Evolutionary conservation across 2,797 vertebrate genomes (phyloP).

Genomic region (Protosalanx chinensis): DNA sequence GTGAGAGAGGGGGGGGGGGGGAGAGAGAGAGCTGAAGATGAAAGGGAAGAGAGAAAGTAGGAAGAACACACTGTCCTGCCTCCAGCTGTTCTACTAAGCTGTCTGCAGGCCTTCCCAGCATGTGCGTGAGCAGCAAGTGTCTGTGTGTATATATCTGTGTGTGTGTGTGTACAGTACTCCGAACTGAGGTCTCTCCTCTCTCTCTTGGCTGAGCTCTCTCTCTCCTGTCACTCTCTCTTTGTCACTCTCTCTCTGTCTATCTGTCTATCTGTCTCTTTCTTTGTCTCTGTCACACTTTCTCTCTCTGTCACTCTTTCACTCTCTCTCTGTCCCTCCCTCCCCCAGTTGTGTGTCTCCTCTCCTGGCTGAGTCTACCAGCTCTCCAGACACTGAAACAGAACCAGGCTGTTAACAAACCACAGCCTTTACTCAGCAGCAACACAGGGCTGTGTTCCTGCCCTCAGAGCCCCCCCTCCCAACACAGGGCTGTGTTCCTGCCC

Average conservation of each 20-base stretch:
- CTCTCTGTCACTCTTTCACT: too few species aligned
- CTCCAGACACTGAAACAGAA: not conserved
- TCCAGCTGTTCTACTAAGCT: not conserved
- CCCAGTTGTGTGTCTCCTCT: not conserved
- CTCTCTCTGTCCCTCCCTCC: conserved; percentile 1
- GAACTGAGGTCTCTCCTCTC: too few species aligned
- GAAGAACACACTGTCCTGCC: conserved; percentile 30
- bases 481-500: too few species aligned
- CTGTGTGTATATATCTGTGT: too few species aligned
- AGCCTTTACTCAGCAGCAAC: not conserved
- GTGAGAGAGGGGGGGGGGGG: too few species aligned
- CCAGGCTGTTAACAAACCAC: not conserved
- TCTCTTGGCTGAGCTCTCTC: too few species aligned
- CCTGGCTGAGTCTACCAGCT: not conserved
- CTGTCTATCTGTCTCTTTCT: conserved; percentile 1
- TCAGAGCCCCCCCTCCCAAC: not conserved
- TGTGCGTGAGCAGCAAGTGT: not conserved
- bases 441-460: not conserved
- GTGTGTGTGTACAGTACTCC: not conserved
- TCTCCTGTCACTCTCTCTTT: too few species aligned
- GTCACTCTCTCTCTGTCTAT: not conserved
- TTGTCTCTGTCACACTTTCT: conserved; percentile 7
- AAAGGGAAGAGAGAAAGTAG: not conserved
- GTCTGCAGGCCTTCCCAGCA: too few species aligned
- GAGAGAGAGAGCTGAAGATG: not conserved